A percentile compares a stretch with the other conserved stretches of the same genome.
Conservation (phyloP, 2,888 invertebrate genomes). For the Mesoligia furuncula region DNA sequence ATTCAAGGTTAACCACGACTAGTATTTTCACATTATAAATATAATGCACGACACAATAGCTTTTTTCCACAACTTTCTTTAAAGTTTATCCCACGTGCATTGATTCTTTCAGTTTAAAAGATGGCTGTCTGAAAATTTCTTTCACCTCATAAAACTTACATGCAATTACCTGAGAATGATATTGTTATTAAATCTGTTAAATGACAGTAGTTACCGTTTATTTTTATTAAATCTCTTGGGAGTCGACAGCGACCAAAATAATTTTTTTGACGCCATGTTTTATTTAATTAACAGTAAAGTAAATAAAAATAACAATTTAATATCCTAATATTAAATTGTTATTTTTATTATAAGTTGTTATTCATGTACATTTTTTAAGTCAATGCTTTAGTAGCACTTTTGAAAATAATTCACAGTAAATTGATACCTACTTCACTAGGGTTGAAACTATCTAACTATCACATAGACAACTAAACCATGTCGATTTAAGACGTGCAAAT, state of each 20-base stretch:
- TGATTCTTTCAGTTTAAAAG: slow-evolving; percentile 20
- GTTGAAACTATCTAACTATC: too few species aligned
- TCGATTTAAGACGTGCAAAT: too few species aligned
- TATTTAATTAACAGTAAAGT: too few species aligned
- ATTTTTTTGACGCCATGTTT: too few species aligned
- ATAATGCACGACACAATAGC: slow-evolving; percentile 29
- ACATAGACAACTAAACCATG: too few species aligned
- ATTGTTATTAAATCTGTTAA: background rate
- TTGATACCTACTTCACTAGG: background rate
- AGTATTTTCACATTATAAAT: slow-evolving; percentile 28
- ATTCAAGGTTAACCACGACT: slow-evolving; percentile 38
- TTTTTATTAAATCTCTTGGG: background rate
- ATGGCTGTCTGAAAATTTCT: slow-evolving; percentile 19
- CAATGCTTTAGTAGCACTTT: background rate
- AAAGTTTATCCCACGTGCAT: slow-evolving; percentile 43
- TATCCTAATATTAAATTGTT: too few species aligned
- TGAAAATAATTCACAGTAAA: background rate
- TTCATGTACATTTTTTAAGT: too few species aligned
- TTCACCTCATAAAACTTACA: slow-evolving; percentile 15
- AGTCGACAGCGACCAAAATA: background rate
- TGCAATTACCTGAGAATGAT: slow-evolving; percentile 8
- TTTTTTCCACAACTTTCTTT: slow-evolving; percentile 40
- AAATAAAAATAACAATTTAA: too few species aligned
- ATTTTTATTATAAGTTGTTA: too few species aligned
- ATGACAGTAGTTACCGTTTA: background rate